A percentile compares a stretch with the other conserved stretches of the same genome.
phyloP scores from a whole-genome alignment of 2,113 vertebrate genomes.

The Scytalopus superciliaris region DNA sequence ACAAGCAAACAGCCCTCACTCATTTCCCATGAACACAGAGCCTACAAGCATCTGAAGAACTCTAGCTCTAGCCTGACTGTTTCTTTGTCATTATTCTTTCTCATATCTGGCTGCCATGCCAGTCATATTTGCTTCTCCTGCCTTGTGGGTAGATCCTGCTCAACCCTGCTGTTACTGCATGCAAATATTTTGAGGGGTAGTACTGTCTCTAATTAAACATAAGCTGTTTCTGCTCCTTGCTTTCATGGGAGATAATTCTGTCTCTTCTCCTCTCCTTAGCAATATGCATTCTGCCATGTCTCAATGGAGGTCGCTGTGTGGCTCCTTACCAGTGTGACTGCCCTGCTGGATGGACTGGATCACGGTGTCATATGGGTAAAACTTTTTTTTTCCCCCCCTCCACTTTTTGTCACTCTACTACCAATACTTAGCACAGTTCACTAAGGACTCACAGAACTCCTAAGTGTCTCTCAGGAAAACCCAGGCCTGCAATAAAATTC shows the following conservation, averaged over 20 bases:
- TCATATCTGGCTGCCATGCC: not conserved
- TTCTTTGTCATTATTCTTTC: not conserved
- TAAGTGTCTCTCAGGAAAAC: not conserved
- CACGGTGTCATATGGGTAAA: conserved; percentile 92
- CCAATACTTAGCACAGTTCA: not conserved
- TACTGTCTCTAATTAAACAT: not conserved
- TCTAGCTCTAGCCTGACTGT: not conserved
- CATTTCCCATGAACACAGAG: not conserved
- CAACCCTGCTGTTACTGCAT: not conserved
- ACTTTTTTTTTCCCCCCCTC: not conserved
- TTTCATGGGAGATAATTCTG: not conserved
- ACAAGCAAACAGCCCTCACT: not conserved
- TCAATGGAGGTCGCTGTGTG: conserved; percentile 92
- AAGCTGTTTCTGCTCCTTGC: not conserved
- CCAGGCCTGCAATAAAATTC: not conserved
- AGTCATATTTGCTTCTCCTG: not conserved
- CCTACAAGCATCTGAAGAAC: not conserved
- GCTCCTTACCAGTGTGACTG: conserved; percentile 94
- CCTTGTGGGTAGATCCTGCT: not conserved
- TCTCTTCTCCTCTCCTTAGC: conserved; percentile 70
- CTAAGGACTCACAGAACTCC: not conserved
- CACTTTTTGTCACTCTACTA: not conserved
- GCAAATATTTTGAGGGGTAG: not conserved
- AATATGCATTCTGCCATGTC: conserved; percentile 94
- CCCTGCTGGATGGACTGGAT: conserved; percentile 89